Evolutionary conservation across 2,888 invertebrate genomes (phyloP), one percentile per base, ranked within the genome.

Genomic region (Rhyacophila evoluta): DNA sequence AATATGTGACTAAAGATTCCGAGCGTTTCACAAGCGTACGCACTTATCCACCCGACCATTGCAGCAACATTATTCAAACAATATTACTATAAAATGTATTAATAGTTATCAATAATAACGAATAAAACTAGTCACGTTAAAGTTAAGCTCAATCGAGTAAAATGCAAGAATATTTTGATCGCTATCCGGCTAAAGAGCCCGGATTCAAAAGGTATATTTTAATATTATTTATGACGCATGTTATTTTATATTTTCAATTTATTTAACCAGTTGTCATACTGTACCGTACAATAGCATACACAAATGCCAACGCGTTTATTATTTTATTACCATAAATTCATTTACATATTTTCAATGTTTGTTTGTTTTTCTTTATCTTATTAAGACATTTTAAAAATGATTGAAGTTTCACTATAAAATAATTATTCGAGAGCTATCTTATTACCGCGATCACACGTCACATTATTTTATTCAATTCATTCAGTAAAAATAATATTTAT

Each of bases 251-350:
- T 5, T 19, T 55, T 55, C 55, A 55, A 55, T 19, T 19, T 25
- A 55, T 55, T 55, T 55, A 55, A 55, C 55, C 55, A 19, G 55
- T 55, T 41, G 41, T 41, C 41, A 41, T 41, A 19, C 19, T 41
- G 12, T 15, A 41, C 15, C 12, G 6, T 15, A 41, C 41, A 41
- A 41, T 41, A 15, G 15, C 12, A 41, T 1, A 6, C 15, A 41
- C 15, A 15, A 55, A 19, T 19, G 55, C 55, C 19, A 19, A 6
- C 29, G 29, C 29, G 29, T 33, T 33, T 33, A 33, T 33, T 33
- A 33, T 33, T 33, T 33, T 33, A 33, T 33, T 33, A 33, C 29
- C 25, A 55, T 55, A 15, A 10, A 55, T 8, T 55, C 55, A 25
- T 55, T 55, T 25, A 10, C 25, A 55, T 55, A 55, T 55, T 55